Base-by-base conservation (phyloP, 1,140 invertebrate genomes). In the Sycophaga agraensis region DNA sequence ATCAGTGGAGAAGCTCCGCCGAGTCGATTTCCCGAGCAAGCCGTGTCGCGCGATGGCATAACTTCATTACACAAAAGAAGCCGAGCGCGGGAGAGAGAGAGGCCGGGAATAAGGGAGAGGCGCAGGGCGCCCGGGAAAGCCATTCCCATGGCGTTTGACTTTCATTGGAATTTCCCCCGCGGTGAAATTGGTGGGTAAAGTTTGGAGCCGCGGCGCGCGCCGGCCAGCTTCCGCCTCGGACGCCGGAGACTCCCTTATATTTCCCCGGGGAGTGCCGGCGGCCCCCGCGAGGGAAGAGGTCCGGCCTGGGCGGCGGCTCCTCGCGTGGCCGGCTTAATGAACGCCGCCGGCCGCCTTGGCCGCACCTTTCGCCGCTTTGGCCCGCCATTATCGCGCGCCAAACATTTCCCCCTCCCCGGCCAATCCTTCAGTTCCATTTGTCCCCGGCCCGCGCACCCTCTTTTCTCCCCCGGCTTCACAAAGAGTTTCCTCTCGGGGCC, bases 121-220 rank as follows among this genome's bases (percentile, higher is more conserved):
- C 1, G 3, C 31, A 16, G 4, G 14, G 24, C 14, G 14, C 12
- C 4, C 64, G 71, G 64, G 73, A 71, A 73, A 71, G 72, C 69
- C 70, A 74, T 64, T 75, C 73, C 73, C 75, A 70, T 68, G 72
- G 67, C 63, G 71, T 71, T 72, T 68, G 70, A 75, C 69, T 77
- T 74, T 72, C 67, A 72, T 72, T 70, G 73, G 73, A 73, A 68
- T 70, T 72, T 69, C 64, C 67, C 11, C 26, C 51, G n/a, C n/a
- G 53, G 57, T 70, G 69, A 73, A 77, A 76, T 72, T 72, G 70
- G 67, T 66, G 65, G 68, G 66, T 66, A 70, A 73, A 76, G 71
- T 71, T 78, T 72, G 70, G 65, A 70, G 45, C n/a, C n/a, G n/a
- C 42, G 56, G 62, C 61, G 17, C 37, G 61, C 64, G 28, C 24